Base-by-base conservation (phyloP, 2,888 invertebrate genomes). In the Marasmarcha lunaedactyla region DNA sequence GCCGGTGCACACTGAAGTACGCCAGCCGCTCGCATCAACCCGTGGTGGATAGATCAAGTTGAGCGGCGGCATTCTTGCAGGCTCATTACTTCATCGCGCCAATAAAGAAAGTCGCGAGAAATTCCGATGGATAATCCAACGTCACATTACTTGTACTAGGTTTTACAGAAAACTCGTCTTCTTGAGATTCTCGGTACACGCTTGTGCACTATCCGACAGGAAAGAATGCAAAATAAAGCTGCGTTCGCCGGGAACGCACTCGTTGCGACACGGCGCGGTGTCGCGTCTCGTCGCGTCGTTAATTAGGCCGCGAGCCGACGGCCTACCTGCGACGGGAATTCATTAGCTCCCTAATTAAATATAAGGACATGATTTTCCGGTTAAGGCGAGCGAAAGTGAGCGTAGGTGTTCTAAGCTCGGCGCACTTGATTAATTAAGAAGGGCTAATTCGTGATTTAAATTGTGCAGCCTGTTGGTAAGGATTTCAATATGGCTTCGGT, bases 261-360 rank as follows among this genome's bases (percentile, higher is more conserved):
- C 40, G 33, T 11, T 36, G 37, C 36, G 40, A 20, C 36, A 33
- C 25, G 14, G 27, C 38, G 30, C 12, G 37, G 30, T 36, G 38
- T 35, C 14, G 30, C 14, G 2, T 11, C 12, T 14, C 26, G 34
- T 35, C 48, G 20, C 20, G 7, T 20, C 20, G 30, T 71, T 71
- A 71, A 73, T 73, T 69, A 67, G 66, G 55, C 51, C 56, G 49
- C 52, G 20, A 55, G 42, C 44, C 30, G 30, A 30, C 39, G 14
- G 42, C 35, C 49, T 55, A 55, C 70, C 71, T 52, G 59, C 63
- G 65, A 73, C 66, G 71, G 20, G 73, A 59, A 66, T 73, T 76
- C 69, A 73, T 76, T 74, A 73, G 57, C 55, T 51, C 55, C 52
- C 55, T 71, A 76, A 77, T 74, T 77, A 77, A 71, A 67, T 65